Base-by-base conservation (phyloP, 2,888 invertebrate species). In the Chrysina gloriosa region DNA sequence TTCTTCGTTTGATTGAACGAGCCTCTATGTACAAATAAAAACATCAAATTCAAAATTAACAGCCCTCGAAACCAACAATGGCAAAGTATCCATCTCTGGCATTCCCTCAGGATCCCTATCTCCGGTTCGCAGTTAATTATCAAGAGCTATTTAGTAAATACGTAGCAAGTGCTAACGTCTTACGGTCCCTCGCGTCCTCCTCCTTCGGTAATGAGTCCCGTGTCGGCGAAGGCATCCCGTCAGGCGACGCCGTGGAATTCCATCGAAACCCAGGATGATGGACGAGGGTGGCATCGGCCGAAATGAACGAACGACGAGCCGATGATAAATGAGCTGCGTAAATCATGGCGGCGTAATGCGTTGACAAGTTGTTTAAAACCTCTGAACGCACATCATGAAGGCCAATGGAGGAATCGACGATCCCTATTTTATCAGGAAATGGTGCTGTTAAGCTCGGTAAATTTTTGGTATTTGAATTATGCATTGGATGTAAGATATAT, bases 271-370 rank as follows among this genome's bases (percentile, higher is more conserved):
- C 45, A 29, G 29, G 69, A 76, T 77, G 77, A 77, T 77, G 75
- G 75, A 77, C 76, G 77, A 77, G 73, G 74, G 76, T 76, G 73
- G 74, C 72, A 77, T 77, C 76, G 76, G 76, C 74, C 72, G 74
- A 72, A 74, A 73, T 75, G 75, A 74, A 73, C 73, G 29, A 29
- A 27, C 29, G 29, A 29, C 16, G 75, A 65, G 70, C 70, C 65
- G 67, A 25, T 74, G 74, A 74, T 73, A 71, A 72, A 74, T 74
- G 72, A 71, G 72, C 69, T 69, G 72, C 68, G 73, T 73, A 72
- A 72, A 73, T 73, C 73, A 73, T 73, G 68, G 66, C 70, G 71
- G 70, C 65, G 68, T 73, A 70, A 72, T 69, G 70, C 71, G 70
- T 68, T 73, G 73, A 74, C 74, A 74, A 70, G 72, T 72, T 74